Evolutionary conservation across 1,140 invertebrate genomes (phyloP).

Genomic region (Drosophila asahinai): DNA sequence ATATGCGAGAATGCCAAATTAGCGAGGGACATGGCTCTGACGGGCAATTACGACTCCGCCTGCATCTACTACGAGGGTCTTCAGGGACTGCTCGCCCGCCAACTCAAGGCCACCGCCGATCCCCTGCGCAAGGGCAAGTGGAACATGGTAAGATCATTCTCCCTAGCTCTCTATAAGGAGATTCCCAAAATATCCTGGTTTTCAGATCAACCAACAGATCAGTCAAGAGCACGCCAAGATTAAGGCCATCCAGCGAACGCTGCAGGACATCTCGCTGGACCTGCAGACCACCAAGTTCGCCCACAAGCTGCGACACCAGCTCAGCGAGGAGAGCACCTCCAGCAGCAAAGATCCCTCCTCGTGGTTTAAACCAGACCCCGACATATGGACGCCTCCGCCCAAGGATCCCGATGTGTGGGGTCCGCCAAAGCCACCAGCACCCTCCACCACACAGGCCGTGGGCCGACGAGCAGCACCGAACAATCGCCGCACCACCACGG

Average conservation of each 20-base stretch:
- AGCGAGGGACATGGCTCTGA: conserved; percentile 96
- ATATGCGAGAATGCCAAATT: conserved; percentile 97
- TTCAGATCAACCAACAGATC: conserved; percentile 95
- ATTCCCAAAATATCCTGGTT: neutral
- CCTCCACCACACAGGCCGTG: conserved; percentile 50
- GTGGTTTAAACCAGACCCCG: conserved; percentile 86
- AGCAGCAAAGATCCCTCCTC: conserved; percentile 77
- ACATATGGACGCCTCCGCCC: conserved; percentile 91
- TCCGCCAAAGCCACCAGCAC: conserved; percentile 88
- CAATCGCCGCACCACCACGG: conserved; percentile 85
- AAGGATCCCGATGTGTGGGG: conserved; percentile 96
- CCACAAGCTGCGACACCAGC: conserved; percentile 67
- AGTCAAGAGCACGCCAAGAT: conserved; percentile 96
- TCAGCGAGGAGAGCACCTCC: conserved; percentile 64
- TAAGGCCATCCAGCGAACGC: conserved; percentile 91
- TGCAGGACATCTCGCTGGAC: conserved; percentile 86
- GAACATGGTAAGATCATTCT: conserved; percentile 89
- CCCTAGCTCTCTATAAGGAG: too few species aligned
- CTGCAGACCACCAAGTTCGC: conserved; percentile 76
- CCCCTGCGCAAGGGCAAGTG: conserved; percentile 93
- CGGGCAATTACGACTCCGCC: conserved; percentile 98
- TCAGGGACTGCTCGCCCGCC: conserved; percentile 88
- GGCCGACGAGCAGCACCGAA: conserved; percentile 85
- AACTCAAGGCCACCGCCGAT: conserved; percentile 91
- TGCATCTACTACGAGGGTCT: conserved; percentile 98